phyloP scores from a whole-genome alignment of 2,113 vertebrate genomes.

The Cervus canadensis region DNA sequence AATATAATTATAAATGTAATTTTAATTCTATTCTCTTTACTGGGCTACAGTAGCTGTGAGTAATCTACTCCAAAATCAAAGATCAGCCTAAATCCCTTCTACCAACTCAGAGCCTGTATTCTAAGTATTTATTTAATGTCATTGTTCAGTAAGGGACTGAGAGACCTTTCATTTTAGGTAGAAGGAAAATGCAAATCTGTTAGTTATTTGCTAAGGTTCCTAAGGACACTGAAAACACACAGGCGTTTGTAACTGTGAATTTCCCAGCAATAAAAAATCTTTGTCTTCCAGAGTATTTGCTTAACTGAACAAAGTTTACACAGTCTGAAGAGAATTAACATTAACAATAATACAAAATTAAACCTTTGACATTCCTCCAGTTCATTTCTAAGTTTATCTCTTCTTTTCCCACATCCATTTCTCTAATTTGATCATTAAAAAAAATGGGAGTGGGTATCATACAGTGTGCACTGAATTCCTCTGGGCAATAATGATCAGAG shows the following conservation, averaged over 20 bases:
- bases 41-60: conserved; percentile 15
- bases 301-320: conserved; percentile 73
- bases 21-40: conserved; percentile 56
- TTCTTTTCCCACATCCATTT: not conserved
- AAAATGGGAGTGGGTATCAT: not conserved
- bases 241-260: conserved; percentile 66
- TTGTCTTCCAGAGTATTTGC: conserved; percentile 68
- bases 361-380: conserved; percentile 71
- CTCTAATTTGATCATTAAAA: not conserved
- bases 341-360: conserved; percentile 73
- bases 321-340: conserved; percentile 67
- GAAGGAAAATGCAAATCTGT: conserved; percentile 46
- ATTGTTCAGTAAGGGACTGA: conserved; percentile 65
- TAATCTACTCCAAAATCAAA: conserved; percentile 64
- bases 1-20: conserved; percentile 68
- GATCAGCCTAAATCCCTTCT: conserved; percentile 62
- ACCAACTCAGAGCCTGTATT: conserved; percentile 30
- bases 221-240: conserved; percentile 62
- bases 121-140: conserved; percentile 73
- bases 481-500: not conserved
- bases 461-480: not conserved
- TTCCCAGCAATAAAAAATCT: conserved; percentile 70
- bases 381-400: conserved; percentile 44
- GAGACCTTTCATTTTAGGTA: conserved; percentile 52
- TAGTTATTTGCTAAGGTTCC: conserved; percentile 73